Percentiles rank a stretch among this genome's conserved stretches.
Evolutionary conservation across 2,888 invertebrate species (phyloP).

Genomic region (Philereme vetulata): DNA sequence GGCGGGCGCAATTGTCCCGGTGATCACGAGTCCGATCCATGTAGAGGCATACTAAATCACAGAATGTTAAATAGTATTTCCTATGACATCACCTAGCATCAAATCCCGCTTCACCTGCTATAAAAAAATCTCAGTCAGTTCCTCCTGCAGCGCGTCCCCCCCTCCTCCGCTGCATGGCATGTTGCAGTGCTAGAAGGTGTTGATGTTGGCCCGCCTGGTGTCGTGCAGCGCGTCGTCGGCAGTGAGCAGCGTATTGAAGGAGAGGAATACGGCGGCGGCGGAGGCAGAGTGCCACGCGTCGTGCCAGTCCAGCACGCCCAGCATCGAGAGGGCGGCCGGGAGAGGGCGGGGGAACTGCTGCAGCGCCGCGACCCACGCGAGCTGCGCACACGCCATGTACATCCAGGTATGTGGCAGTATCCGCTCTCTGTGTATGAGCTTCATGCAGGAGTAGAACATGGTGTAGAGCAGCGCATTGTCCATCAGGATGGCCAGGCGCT

Average conservation of each 20-base stretch:
- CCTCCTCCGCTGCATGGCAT: too few relatives aligned
- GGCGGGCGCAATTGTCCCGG: slow-evolving; percentile 46
- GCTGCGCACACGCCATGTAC: too few relatives aligned
- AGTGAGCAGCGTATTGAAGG: slow-evolving; percentile 91
- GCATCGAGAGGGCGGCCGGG: too few relatives aligned
- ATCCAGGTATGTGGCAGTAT: slow-evolving; percentile 67
- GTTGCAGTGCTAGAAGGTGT: too few relatives aligned
- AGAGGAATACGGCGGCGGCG: slow-evolving; percentile 90
- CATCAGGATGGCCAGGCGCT: slow-evolving; percentile 91
- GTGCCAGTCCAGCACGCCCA: slow-evolving; percentile 91
- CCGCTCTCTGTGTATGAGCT: slow-evolving; percentile 87
- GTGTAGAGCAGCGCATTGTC: slow-evolving; percentile 92
- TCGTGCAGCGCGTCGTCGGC: slow-evolving; percentile 90
- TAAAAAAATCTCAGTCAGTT: too few relatives aligned
- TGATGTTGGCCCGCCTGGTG: slow-evolving; percentile 79
- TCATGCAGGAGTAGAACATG: slow-evolving; percentile 92
- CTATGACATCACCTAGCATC: too few relatives aligned
- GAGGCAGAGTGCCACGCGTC: slow-evolving; percentile 94
- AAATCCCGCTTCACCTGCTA: too few relatives aligned
- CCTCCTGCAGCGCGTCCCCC: too few relatives aligned
- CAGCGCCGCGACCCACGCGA: too few relatives aligned
- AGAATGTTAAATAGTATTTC: neutral
- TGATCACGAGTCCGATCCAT: slow-evolving; percentile 34
- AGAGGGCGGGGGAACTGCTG: too few relatives aligned
- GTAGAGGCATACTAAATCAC: slow-evolving; percentile 34